phyloP scores from a whole-genome alignment of 2,888 invertebrate species.

The Dicranocentrus wangi region DNA sequence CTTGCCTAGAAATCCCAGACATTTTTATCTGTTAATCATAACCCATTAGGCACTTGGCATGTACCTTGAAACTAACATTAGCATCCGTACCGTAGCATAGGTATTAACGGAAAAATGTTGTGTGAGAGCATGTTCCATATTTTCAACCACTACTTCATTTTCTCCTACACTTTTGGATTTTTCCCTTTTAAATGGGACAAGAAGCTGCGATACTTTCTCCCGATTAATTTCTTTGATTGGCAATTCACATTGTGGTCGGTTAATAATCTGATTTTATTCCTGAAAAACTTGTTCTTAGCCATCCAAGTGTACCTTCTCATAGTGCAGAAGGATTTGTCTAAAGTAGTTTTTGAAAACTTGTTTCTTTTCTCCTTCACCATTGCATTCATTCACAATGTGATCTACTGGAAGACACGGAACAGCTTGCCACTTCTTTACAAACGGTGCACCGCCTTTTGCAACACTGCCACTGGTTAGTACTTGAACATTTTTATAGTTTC shows the following conservation, averaged over 20 bases:
- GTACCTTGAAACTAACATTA: too few species aligned
- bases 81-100: too few species aligned
- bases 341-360: conserved; percentile 17
- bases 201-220: background rate
- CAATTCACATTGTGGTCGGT: background rate
- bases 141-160: conserved; percentile 3
- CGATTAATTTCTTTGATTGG: background rate
- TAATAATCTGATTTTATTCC: conserved; percentile 11
- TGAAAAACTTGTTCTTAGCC: conserved; percentile 5
- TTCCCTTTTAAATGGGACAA: conserved; percentile 32
- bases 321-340: background rate
- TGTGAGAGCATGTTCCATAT: conserved; percentile 6
- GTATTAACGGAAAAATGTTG: conserved; percentile 28
- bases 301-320: background rate
- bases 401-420: conserved; percentile 13
- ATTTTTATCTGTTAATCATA: too few species aligned
- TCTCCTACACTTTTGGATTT: conserved; percentile 8
- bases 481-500: too few species aligned
- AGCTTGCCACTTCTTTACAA: conserved; percentile 3
- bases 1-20: too few species aligned
- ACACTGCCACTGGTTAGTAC: too few species aligned
- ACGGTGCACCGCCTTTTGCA: conserved; percentile 12
- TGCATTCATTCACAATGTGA: conserved; percentile 11
- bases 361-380: conserved; percentile 7
- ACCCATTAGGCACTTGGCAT: too few species aligned